Evolutionary conservation across 2,113 vertebrate genomes (phyloP), one percentile per base, ranked within the genome.

Genomic region (Natator depressus): DNA sequence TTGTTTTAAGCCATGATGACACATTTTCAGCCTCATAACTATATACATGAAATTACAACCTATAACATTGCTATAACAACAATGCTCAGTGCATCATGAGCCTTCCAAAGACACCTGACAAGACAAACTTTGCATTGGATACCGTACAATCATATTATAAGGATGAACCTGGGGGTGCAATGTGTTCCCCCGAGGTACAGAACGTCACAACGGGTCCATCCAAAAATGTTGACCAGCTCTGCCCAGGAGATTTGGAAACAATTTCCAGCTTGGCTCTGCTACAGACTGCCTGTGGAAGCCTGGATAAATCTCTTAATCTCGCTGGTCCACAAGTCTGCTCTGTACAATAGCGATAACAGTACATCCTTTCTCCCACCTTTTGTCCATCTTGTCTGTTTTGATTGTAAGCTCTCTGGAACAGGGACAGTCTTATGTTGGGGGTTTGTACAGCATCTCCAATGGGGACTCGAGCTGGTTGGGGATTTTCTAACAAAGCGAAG

Each of bases 361-460:
- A 95, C 87, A 95, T 96, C 80, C 89, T 96, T 94, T 92, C 90
- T 88, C 78, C 85, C 87, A 82, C 75, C 50, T 85, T 91, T 94
- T 17, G 59, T 65, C 31, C 59, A 83, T 94, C 78, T 89, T 80
- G 72, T 96, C 93, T 95, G 90, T 50, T 93, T 93, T 91, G 80
- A 78, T 86, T 93, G 42, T 14, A 2, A 22, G 82, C 10, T 92
- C 80, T 94, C 95, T 96, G 90, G 95, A 96, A 85, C 95, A 81
- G 93, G 90, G 80, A 49, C 81, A 92, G 87, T 4, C 75, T 93
- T 94, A 85, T 88, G 47, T 42, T 92, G 83, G 13, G 57, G 35
- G 84, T 96, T 94, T 95, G 93, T 92, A 96, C 22, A 94, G 19
- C 50, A 88, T 81, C 50, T 96, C 94, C 94, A 89, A 59, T 94